Evolutionary conservation across 2,888 invertebrate genomes (phyloP), one percentile per base, ranked within the genome.

Genomic region (Melitaea athalia): DNA sequence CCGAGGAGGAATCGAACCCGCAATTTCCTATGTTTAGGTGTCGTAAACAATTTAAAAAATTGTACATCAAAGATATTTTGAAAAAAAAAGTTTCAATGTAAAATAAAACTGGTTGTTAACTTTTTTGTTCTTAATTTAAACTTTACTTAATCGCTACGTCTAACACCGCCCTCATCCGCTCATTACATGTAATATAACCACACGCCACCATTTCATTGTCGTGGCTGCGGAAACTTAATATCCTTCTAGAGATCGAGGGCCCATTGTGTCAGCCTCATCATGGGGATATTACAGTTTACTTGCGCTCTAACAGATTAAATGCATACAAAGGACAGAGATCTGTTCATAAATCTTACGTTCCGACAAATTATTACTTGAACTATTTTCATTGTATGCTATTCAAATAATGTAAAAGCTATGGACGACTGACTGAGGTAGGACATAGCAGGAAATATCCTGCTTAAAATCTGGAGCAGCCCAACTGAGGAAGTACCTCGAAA

Each of bases 151-250:
- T 15, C 57, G 11, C 10, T 15, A 31, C 57, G 6, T 55, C 12
- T 49, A 33, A 8, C 17, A 14, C 5, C n/a, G 8, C 17, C 8
- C 7, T 47, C 5, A 64, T 31, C 59, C 69, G 62, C 71, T 63
- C 24, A 59, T 63, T 59, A 50, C 62, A 6, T 42, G 45, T 33
- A 63, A 38, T 63, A 63, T 69, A 47, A 52, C 57, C 67, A 47
- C 63, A 14, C 45, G 66, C 62, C 63, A 49, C 62, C 55, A 75
- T 82, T 82, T 81, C 83, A 85, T 81, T 83, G 85, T 85, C 77
- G 80, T 78, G 78, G 78, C 79, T 77, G 79, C 86, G 85, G 88
- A 86, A 87, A 86, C 85, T 85, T 88, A 88, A 89, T 89, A 88
- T 86, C 86, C 74, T 81, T 79, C 76, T 74, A 78, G 83, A 88